phyloP scores from a whole-genome alignment of 2,113 vertebrate species.

The Heloderma charlesbogerti region DNA sequence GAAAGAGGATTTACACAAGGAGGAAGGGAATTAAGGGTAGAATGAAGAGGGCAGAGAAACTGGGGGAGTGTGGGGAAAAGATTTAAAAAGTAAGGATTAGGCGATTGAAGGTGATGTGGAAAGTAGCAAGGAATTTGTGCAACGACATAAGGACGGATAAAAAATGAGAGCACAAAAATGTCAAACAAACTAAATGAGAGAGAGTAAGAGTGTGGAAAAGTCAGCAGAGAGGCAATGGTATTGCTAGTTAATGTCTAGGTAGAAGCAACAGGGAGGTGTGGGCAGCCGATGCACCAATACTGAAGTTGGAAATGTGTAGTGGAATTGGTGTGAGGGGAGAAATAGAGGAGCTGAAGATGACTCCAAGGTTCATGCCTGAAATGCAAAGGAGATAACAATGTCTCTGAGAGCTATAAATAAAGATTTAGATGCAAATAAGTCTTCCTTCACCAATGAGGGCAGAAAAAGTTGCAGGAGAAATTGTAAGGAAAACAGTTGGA shows the following conservation, averaged over 20 bases:
- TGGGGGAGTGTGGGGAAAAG: not conserved
- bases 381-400: not conserved
- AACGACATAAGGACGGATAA: too few relatives aligned
- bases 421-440: not conserved
- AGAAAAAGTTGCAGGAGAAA: not conserved
- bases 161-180: too few relatives aligned
- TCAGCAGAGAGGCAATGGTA: too few relatives aligned
- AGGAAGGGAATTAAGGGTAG: not conserved
- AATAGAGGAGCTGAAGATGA: not conserved
- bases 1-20: not conserved
- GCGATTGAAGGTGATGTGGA: not conserved
- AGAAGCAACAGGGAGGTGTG: too few relatives aligned
- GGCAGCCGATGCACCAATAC: too few relatives aligned
- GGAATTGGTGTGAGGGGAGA: too few relatives aligned
- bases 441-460: not conserved
- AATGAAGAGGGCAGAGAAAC: not conserved
- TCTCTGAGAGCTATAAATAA: not conserved
- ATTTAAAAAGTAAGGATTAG: not conserved
- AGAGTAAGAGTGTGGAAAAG: too few relatives aligned
- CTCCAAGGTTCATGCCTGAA: not conserved
- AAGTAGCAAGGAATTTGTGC: too few relatives aligned
- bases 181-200: too few relatives aligned
- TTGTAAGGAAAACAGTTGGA: not conserved
- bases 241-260: too few relatives aligned
- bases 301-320: too few relatives aligned